Evolutionary conservation across 37 sponge, comb jelly and placozoan species (phyloP).

Genomic region (Beroe forskalii): DNA sequence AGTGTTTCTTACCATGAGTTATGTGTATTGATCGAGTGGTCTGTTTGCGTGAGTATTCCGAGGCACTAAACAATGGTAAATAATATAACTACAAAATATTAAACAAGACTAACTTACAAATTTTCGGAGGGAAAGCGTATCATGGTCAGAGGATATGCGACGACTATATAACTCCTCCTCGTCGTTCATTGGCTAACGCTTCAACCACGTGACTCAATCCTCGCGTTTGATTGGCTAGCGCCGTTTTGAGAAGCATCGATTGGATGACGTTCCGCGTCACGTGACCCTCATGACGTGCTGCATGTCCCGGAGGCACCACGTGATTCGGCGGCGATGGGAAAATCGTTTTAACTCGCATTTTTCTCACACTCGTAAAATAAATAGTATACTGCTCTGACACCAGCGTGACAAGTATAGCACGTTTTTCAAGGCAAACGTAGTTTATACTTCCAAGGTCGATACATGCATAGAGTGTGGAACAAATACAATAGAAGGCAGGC

Average conservation of each 20-base stretch:
- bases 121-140: constrained; percentile 35
- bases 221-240: not conserved
- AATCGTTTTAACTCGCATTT: constrained; percentile 61
- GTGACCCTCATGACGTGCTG: constrained; percentile 47
- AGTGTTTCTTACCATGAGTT: no score
- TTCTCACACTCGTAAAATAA: constrained; percentile 56
- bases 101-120: constrained; percentile 1
- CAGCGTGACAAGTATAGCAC: constrained; percentile 5
- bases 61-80: constrained; percentile 37
- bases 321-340: constrained; percentile 9
- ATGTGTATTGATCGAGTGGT: no score
- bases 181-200: not conserved
- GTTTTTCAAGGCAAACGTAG: constrained; percentile 55
- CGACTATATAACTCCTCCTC: not conserved
- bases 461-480: no score
- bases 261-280: constrained; percentile 12
- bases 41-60: not conserved
- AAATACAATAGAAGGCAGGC: no score
- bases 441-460: no score
- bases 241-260: not conserved
- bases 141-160: constrained; percentile 18
- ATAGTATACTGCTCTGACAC: not conserved
- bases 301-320: constrained; percentile 13
- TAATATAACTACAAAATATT: not conserved
- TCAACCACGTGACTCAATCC: not conserved